Evolutionary conservation across 2,888 invertebrate species (phyloP).

Genomic region (Neuroscelio doddi): DNA sequence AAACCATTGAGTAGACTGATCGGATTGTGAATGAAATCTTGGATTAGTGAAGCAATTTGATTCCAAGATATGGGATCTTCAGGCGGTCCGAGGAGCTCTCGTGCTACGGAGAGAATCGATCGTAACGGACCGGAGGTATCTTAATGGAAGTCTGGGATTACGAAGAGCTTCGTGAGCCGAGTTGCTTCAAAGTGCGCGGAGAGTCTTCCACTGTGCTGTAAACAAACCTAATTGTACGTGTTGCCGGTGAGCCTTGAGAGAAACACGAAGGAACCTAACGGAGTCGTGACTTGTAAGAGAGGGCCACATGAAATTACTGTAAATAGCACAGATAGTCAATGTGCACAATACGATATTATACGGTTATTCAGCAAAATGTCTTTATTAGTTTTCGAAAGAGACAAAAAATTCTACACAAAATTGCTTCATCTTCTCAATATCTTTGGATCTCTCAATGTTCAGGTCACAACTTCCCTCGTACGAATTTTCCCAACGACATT

Average conservation of each 20-base stretch:
- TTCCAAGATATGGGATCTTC: conserved; percentile 3
- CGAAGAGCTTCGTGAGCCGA: neutral
- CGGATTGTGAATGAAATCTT: neutral
- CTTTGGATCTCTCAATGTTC: neutral
- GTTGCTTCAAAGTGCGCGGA: conserved; percentile 6
- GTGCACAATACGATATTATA: too few species aligned
- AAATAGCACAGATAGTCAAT: too few species aligned
- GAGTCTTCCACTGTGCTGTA: conserved; percentile 17
- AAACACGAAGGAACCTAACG: conserved; percentile 23
- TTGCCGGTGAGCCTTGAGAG: conserved; percentile 25
- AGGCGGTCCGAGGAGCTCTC: neutral
- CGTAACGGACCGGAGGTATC: neutral
- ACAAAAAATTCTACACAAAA: too few species aligned
- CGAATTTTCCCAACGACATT: conserved; percentile 35
- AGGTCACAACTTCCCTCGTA: conserved; percentile 40
- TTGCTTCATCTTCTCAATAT: too few species aligned
- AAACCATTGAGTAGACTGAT: neutral
- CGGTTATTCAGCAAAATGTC: too few species aligned
- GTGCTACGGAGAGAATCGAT: neutral
- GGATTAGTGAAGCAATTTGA: neutral
- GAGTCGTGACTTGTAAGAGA: too few species aligned
- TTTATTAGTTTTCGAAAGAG: too few species aligned
- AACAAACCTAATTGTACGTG: conserved; percentile 40
- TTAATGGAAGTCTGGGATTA: neutral
- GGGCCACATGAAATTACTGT: too few species aligned